Evolutionary conservation across 2,113 vertebrate genomes (phyloP).

Genomic region (Neotragus moschatus): DNA sequence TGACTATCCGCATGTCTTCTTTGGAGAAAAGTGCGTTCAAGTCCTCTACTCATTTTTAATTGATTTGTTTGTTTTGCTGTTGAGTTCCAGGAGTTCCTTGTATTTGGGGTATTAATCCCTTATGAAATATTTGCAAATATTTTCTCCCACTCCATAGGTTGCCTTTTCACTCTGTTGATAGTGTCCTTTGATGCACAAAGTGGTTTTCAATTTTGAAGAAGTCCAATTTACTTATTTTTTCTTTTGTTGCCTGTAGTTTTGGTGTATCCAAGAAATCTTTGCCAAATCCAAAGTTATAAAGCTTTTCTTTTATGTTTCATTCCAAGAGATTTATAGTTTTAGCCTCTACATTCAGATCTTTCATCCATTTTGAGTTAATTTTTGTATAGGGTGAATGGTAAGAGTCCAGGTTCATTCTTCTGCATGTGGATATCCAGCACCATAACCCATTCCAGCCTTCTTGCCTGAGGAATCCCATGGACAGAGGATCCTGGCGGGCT

Average conservation of each 20-base stretch:
- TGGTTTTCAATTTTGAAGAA: not conserved
- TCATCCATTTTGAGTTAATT: not conserved
- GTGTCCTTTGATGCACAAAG: not conserved
- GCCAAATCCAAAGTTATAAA: not conserved
- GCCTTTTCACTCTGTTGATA: not conserved
- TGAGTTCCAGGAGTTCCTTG: not conserved
- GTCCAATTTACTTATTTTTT: not conserved
- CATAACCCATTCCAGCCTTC: not conserved
- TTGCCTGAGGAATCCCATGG: not conserved
- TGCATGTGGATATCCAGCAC: not conserved
- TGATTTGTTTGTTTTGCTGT: not conserved
- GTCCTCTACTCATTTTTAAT: not conserved
- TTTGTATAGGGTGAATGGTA: not conserved
- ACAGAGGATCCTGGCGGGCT: not conserved
- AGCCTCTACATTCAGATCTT: not conserved
- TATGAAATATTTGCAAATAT: not conserved
- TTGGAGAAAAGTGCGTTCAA: not conserved
- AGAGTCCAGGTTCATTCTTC: not conserved
- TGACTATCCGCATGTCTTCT: not conserved
- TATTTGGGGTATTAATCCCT: not conserved
- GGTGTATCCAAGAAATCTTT: not conserved
- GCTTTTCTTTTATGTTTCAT: not conserved
- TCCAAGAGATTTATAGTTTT: not conserved
- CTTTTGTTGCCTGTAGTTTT: not conserved
- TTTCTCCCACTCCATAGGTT: not conserved